These are phyloP conservation scores for Heliconius cydno DNA, from an alignment of 2,888 invertebrate genomes.

Conservation along the genomic window DNA sequence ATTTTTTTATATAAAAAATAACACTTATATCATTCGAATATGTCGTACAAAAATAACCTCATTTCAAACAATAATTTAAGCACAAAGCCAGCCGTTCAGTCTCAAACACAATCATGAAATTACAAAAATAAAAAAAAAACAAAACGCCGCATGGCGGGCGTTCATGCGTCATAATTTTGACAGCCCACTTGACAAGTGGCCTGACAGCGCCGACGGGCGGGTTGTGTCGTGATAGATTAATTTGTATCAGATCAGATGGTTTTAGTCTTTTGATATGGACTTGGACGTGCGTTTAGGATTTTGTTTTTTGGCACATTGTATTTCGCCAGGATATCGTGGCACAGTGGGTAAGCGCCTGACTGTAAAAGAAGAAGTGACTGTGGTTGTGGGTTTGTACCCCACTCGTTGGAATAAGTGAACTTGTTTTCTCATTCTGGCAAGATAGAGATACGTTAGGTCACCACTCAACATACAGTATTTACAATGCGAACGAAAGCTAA, in stretches of 20 bases:
- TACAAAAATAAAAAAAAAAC: slow-evolving; percentile 18
- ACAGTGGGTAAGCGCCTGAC: too few species aligned
- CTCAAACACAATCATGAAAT: slow-evolving; percentile 18
- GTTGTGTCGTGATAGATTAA: slow-evolving; percentile 75
- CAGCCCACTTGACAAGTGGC: slow-evolving; percentile 69
- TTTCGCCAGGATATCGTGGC: too few species aligned
- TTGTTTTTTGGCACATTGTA: not conserved
- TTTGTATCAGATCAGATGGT: slow-evolving; percentile 67
- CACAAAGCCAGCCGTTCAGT: slow-evolving; percentile 5
- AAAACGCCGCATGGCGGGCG: slow-evolving; percentile 56
- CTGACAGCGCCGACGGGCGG: slow-evolving; percentile 57
- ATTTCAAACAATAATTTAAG: not conserved
- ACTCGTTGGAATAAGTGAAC: too few species aligned
- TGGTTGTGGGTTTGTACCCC: too few species aligned
- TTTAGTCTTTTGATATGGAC: slow-evolving; percentile 44
- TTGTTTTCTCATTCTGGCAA: too few species aligned
- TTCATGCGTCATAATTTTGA: slow-evolving; percentile 80
- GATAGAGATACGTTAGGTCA: too few species aligned
- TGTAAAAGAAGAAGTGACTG: too few species aligned
- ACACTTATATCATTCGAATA: not conserved
- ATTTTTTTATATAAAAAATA: not conserved
- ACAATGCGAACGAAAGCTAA: too few species aligned
- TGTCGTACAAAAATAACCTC: not conserved
- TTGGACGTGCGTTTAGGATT: not conserved
- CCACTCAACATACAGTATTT: too few species aligned